Evolutionary conservation across 2,888 invertebrate genomes (phyloP).

Genomic region (Protophormia terraenovae): DNA sequence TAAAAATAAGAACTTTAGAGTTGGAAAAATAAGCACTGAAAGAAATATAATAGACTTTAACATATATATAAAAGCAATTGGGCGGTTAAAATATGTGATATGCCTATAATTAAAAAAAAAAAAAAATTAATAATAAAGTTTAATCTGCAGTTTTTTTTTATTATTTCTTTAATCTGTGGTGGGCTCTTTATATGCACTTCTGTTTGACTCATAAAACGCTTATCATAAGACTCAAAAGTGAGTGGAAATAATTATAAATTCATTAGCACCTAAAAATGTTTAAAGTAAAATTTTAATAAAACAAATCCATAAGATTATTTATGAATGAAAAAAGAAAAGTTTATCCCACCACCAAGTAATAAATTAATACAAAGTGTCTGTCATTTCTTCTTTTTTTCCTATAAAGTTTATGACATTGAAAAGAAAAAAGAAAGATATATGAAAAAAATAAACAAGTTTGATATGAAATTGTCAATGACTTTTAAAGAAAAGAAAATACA

Average conservation of each 20-base stretch:
- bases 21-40: neutral
- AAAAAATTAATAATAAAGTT: too few species aligned
- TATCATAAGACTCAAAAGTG: neutral
- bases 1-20: neutral
- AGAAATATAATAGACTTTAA: too few species aligned
- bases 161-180: neutral
- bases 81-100: too few species aligned
- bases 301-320: neutral
- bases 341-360: neutral
- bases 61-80: too few species aligned
- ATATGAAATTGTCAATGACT: neutral
- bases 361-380: neutral
- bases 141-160: neutral
- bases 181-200: neutral
- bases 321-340: neutral
- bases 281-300: neutral
- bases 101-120: too few species aligned
- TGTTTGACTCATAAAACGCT: neutral
- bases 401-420: neutral
- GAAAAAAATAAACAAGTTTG: conserved; percentile 7
- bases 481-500: neutral
- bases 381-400: neutral
- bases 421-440: neutral
- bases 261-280: neutral
- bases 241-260: neutral